These are phyloP conservation scores for Hylyphantes graminicola DNA, from an alignment of 1,140 invertebrate genomes.

Conservation along the genomic window DNA sequence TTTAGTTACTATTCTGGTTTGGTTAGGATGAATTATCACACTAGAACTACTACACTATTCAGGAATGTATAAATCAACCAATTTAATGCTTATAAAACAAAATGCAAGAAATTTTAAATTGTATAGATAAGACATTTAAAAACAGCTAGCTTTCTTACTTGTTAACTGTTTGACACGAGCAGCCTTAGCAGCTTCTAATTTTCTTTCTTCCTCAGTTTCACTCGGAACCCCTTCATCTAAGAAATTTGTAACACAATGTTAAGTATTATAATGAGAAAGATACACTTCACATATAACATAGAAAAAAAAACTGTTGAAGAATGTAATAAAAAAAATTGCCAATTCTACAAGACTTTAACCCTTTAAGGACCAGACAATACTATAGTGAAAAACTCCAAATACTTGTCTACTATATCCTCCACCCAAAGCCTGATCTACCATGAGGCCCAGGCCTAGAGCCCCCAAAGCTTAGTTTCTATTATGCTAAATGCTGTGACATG, in stretches of 20 bases:
- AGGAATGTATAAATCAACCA: no score
- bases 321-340: background rate
- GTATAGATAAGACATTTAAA: background rate
- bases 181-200: conserved; percentile 69
- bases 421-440: no score
- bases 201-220: conserved; percentile 63
- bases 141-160: conserved; percentile 61
- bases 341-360: background rate
- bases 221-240: conserved; percentile 55
- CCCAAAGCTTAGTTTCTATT: no score
- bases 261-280: background rate
- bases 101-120: no score
- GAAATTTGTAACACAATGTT: background rate
- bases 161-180: conserved; percentile 71
- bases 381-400: no score
- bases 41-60: no score
- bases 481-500: no score
- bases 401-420: no score
- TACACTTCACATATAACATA: background rate
- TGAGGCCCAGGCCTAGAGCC: no score
- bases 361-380: no score
- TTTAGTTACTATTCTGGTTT: no score
- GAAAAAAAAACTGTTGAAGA: background rate
- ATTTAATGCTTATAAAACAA: background rate
- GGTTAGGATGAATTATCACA: no score